phyloP scores from a whole-genome alignment of 2,888 invertebrate genomes.

The Rhopalosiphum nymphaeae region DNA sequence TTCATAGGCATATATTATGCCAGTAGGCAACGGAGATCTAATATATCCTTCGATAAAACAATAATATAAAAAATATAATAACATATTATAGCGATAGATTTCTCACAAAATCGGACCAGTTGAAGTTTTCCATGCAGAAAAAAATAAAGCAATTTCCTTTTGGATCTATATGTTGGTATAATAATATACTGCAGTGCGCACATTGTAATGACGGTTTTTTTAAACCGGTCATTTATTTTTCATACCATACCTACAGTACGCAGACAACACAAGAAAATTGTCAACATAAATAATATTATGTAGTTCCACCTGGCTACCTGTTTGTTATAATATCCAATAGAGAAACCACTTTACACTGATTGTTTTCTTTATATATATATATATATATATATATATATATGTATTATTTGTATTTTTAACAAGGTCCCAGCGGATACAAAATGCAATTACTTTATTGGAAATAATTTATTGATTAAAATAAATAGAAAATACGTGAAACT shows the following conservation, averaged over 20 bases:
- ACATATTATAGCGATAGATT: background rate
- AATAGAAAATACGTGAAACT: background rate
- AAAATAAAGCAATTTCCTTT: background rate
- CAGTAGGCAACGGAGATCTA: background rate
- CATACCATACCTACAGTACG: background rate
- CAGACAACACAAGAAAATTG: background rate
- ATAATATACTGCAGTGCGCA: background rate
- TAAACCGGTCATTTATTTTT: background rate
- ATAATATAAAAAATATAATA: background rate
- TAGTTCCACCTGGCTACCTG: background rate
- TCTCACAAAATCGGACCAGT: background rate
- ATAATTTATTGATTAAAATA: background rate
- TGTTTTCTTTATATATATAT: background rate
- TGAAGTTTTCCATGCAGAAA: background rate
- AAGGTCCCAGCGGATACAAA: background rate
- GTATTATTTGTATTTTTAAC: background rate
- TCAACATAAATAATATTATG: background rate
- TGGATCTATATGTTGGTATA: background rate
- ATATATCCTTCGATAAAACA: background rate
- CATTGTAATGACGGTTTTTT: background rate
- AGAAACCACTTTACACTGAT: background rate
- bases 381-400: no score
- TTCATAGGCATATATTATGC: background rate
- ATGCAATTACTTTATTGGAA: background rate
- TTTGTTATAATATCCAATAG: background rate